Conservation (phyloP, 2,888 invertebrate species). For the Eumacrocentrus americanus region DNA sequence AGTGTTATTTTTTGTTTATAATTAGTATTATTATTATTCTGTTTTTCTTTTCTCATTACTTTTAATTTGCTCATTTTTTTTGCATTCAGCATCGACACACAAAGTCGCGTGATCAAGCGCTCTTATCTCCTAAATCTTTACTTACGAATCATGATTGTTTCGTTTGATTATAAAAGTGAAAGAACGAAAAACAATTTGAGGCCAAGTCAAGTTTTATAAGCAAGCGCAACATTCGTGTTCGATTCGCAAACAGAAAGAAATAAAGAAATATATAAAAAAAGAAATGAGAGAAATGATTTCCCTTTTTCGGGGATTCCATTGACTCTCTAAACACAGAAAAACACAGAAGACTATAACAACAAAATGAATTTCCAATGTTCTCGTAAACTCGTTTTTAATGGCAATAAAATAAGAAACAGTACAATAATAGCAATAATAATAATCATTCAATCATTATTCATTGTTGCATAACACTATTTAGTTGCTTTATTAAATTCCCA, state of each 20-base stretch:
- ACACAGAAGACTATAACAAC: slow-evolving; percentile 20
- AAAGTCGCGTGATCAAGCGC: slow-evolving; percentile 23
- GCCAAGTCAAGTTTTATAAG: no score
- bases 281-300: slow-evolving; percentile 5
- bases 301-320: no score
- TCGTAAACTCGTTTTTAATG: slow-evolving; percentile 57
- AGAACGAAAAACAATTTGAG: no score
- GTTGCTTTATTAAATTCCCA: slow-evolving; percentile 42
- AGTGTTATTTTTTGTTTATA: slow-evolving; percentile 1
- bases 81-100: slow-evolving; percentile 9
- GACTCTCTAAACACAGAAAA: slow-evolving; percentile 25
- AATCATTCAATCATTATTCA: slow-evolving; percentile 53
- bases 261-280: slow-evolving; percentile 7
- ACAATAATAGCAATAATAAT: slow-evolving; percentile 56
- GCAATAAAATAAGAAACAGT: slow-evolving; percentile 61
- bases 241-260: neutral
- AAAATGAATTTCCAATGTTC: slow-evolving; percentile 32
- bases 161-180: no score
- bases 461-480: slow-evolving; percentile 56
- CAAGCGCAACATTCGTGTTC: no score
- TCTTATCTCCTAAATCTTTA: slow-evolving; percentile 17
- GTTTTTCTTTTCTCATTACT: slow-evolving; percentile 2
- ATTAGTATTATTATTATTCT: neutral
- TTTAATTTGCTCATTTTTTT: slow-evolving; percentile 11
- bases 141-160: slow-evolving; percentile 11